A percentile compares a stretch with the other conserved stretches of the same genome.
Conservation (phyloP, 2,888 invertebrate species). For the Melipona beecheii region DNA sequence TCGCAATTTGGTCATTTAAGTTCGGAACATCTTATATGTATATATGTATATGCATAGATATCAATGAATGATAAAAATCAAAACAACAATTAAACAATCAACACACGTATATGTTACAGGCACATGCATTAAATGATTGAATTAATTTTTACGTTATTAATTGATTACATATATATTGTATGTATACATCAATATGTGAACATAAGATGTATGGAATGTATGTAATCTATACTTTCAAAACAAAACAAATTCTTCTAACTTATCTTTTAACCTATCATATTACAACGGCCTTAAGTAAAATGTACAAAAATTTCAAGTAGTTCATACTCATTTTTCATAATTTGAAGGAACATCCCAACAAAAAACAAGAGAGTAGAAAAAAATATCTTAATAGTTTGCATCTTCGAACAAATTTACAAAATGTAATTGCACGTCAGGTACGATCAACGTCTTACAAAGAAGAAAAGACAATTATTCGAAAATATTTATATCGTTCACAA, state of each 20-base stretch:
- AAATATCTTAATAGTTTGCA: not conserved
- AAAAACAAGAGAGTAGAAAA: not conserved
- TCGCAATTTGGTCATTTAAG: too few species aligned
- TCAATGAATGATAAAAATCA: not conserved
- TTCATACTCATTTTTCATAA: not conserved
- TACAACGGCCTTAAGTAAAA: slow-evolving; percentile 29
- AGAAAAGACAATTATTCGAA: not conserved
- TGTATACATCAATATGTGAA: not conserved
- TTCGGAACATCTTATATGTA: too few species aligned
- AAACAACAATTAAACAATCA: not conserved
- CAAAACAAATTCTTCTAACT: slow-evolving; percentile 31
- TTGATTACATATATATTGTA: not conserved
- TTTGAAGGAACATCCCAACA: not conserved
- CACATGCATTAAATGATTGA: not conserved
- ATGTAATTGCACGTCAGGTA: not conserved
- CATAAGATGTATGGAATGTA: slow-evolving; percentile 10
- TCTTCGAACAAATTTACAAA: not conserved
- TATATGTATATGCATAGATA: not conserved
- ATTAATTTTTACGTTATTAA: not conserved
- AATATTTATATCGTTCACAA: not conserved
- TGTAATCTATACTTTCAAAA: slow-evolving; percentile 25
- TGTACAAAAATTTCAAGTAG: slow-evolving; percentile 36
- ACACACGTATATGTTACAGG: not conserved
- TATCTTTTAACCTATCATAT: not conserved
- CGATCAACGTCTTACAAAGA: not conserved